phyloP scores from a whole-genome alignment of 2,797 vertebrate genomes.

The Molossus alvarezi region DNA sequence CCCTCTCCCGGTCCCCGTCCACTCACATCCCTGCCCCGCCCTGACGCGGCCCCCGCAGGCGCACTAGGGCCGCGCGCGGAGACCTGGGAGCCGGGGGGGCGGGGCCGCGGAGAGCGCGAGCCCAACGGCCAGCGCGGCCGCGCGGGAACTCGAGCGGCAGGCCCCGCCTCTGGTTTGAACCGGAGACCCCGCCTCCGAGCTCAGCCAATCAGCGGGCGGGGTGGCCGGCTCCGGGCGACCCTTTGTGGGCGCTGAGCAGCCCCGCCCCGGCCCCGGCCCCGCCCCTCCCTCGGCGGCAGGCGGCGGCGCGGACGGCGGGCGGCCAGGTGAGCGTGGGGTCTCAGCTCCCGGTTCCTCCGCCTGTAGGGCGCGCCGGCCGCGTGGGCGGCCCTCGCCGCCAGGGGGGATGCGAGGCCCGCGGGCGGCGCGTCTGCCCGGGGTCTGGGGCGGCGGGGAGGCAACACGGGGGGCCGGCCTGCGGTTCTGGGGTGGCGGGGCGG shows the following conservation, averaged over 20 bases:
- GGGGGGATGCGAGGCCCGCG: neutral
- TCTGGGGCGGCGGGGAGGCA: neutral
- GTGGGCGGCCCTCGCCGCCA: neutral
- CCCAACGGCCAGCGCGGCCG: neutral
- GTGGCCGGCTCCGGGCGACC: rapidly evolving
- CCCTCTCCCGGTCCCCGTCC: neutral
- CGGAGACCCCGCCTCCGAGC: neutral
- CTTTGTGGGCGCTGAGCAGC: neutral
- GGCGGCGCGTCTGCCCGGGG: neutral
- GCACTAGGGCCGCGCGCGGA: neutral
- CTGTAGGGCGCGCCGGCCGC: neutral
- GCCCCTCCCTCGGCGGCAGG: neutral
- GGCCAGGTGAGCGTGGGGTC: neutral
- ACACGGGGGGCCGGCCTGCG: rapidly evolving
- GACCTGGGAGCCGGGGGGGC: neutral
- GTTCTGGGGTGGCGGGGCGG: neutral
- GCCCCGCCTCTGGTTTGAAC: constrained; percentile 65
- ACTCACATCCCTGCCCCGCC: rapidly evolving
- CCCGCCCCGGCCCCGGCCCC: neutral
- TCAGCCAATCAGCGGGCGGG: constrained; percentile 8
- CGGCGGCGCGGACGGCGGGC: neutral
- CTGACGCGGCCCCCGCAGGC: neutral
- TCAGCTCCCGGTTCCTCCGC: neutral
- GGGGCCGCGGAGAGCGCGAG: neutral
- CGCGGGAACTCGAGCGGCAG: neutral